These are phyloP conservation scores for Aplodontia rufa DNA, from an alignment of 2,113 vertebrate genomes.

Conservation along the genomic window DNA sequence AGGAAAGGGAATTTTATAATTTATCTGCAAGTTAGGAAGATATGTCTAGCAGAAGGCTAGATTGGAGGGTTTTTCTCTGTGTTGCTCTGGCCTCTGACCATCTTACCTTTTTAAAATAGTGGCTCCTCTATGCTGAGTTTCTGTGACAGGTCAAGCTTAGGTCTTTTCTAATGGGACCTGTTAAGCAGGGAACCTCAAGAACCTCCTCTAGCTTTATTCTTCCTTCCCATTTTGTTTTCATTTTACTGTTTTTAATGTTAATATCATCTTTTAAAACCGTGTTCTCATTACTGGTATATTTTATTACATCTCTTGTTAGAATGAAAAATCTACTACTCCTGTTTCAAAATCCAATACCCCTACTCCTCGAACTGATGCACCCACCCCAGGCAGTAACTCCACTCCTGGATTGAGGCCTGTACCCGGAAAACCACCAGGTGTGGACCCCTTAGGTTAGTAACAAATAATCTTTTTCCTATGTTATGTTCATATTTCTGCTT, in stretches of 20 bases:
- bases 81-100: constrained; percentile 3
- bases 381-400: constrained; percentile 90
- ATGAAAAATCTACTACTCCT: constrained; percentile 92
- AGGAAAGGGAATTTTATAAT: background rate
- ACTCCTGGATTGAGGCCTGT: constrained; percentile 88
- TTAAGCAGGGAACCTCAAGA: background rate
- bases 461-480: background rate
- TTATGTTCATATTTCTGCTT: background rate
- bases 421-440: constrained; percentile 89
- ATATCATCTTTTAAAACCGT: constrained; percentile 30
- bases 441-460: constrained; percentile 90
- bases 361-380: constrained; percentile 89
- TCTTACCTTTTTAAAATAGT: constrained; percentile 6
- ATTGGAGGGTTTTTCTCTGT: background rate
- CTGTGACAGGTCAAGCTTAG: background rate
- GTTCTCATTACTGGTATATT: constrained; percentile 2
- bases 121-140: background rate
- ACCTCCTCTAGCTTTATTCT: background rate
- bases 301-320: constrained; percentile 80
- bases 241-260: background rate
- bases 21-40: background rate
- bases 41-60: background rate
- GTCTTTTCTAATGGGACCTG: constrained; percentile 31
- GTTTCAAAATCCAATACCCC: constrained; percentile 92
- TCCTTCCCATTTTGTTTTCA: constrained; percentile 5